A percentile compares a stretch with the other conserved stretches of the same genome.
Evolutionary conservation across 2,113 vertebrate genomes (phyloP).

Genomic region (Pedionomus torquatus): DNA sequence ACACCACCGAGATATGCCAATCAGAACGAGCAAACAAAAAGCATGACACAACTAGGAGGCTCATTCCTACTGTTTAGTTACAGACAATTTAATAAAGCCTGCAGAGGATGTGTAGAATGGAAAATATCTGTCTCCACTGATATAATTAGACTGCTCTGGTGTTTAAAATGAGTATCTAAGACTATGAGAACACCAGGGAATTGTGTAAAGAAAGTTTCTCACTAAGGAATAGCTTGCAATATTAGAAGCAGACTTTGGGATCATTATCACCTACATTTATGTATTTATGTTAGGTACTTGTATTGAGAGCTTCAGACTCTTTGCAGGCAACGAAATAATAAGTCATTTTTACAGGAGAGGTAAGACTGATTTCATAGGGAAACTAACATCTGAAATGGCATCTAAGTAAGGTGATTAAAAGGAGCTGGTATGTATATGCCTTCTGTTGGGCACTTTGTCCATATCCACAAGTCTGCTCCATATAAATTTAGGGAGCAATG

Average conservation of each 20-base stretch:
- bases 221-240: background rate
- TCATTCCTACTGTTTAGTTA: background rate
- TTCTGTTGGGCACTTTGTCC: background rate
- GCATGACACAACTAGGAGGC: background rate
- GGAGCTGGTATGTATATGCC: background rate
- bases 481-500: background rate
- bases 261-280: background rate
- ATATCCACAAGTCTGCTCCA: background rate
- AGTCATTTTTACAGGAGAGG: background rate
- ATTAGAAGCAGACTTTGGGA: background rate
- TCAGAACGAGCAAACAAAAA: background rate
- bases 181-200: background rate
- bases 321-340: background rate
- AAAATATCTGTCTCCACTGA: conserved; percentile 1
- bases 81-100: background rate
- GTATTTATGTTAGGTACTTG: background rate
- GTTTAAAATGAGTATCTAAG: background rate
- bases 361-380: background rate
- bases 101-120: background rate
- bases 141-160: background rate
- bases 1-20: background rate
- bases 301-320: background rate
- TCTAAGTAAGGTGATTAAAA: background rate
- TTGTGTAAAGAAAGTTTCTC: background rate
- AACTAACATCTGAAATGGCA: background rate